Evolutionary conservation across 2,113 vertebrate genomes (phyloP).

Genomic region (Anthoscopus minutus): DNA sequence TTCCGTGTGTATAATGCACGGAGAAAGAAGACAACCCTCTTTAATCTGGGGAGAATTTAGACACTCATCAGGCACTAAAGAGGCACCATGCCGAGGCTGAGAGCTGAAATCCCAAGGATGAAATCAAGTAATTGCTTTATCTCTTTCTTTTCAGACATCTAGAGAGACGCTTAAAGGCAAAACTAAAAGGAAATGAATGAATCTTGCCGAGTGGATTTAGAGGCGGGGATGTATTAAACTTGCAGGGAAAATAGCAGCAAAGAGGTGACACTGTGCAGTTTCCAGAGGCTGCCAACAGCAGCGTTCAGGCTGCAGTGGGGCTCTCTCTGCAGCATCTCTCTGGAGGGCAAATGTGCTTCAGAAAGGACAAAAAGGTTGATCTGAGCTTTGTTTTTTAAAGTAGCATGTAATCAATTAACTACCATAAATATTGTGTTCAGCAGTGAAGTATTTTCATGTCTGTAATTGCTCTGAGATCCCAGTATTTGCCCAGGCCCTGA

Average conservation of each 20-base stretch:
- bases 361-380: neutral
- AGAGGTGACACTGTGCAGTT: neutral
- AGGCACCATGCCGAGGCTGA: constrained; percentile 34
- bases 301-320: neutral
- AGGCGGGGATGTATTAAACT: neutral
- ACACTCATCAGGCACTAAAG: constrained; percentile 51
- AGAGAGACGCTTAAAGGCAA: constrained; percentile 35
- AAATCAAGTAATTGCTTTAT: constrained; percentile 60
- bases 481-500: neutral
- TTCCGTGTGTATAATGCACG: neutral
- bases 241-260: neutral
- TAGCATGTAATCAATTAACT: neutral
- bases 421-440: neutral
- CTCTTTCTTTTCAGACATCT: constrained; percentile 41
- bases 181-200: constrained; percentile 21
- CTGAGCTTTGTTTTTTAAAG: neutral
- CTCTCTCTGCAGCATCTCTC: neutral
- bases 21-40: neutral
- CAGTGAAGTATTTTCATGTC: neutral
- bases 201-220: neutral
- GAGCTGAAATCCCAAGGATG: constrained; percentile 41
- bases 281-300: neutral
- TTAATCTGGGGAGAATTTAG: constrained; percentile 50
- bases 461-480: neutral
- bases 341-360: neutral